Conservation (phyloP, 2,888 invertebrate species). For the Xestia ashworthii region DNA sequence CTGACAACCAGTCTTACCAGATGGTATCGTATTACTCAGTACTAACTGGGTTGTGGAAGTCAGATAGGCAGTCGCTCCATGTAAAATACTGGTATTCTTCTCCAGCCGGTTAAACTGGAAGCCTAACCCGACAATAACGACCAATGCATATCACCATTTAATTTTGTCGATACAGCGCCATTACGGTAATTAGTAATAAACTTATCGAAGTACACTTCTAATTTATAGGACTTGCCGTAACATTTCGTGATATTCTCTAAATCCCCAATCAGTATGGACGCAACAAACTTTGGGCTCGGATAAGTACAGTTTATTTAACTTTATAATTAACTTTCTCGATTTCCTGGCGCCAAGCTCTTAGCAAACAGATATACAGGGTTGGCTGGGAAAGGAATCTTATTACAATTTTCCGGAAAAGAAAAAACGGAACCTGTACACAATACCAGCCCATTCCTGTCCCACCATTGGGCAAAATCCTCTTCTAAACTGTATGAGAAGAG, state of each 20-base stretch:
- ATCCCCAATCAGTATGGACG: conserved; percentile 32
- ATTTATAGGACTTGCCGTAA: conserved; percentile 16
- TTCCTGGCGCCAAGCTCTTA: conserved; percentile 17
- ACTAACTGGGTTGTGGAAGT: no score
- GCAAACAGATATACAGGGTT: background rate
- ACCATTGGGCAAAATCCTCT: no score
- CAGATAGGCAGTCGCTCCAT: no score
- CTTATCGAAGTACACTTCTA: conserved; percentile 8
- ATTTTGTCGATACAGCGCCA: background rate
- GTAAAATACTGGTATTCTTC: no score
- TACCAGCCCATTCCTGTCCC: background rate
- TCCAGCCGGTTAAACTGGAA: no score
- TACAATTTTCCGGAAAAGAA: background rate
- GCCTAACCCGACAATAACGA: no score
- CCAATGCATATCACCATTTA: background rate
- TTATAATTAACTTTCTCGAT: conserved; percentile 45
- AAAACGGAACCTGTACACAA: background rate
- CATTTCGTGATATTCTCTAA: conserved; percentile 11
- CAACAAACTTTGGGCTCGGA: conserved; percentile 24
- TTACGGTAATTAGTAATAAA: background rate
- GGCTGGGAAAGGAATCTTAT: background rate
- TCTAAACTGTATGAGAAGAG: no score
- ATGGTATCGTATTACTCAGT: no score
- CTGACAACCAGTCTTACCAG: no score
- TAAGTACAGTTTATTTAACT: conserved; percentile 43